These are phyloP conservation scores for Alentia gelatinosa DNA, from an alignment of 2,888 invertebrate genomes.

Conservation along the genomic window DNA sequence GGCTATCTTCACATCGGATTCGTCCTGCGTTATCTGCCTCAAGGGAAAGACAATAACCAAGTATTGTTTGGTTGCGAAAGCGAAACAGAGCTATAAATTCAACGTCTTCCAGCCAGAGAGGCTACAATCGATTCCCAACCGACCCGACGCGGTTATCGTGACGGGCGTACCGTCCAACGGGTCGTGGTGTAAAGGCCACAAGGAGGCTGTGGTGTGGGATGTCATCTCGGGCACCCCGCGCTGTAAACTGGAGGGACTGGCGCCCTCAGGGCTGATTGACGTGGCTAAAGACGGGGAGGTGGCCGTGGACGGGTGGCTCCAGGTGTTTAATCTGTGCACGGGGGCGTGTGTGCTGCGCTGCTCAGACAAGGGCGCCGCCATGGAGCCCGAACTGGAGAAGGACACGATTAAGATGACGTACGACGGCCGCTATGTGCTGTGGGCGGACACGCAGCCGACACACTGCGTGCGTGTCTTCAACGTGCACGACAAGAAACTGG, in stretches of 20 bases:
- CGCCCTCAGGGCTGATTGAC: conserved; percentile 58
- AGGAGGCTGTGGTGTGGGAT: conserved; percentile 41
- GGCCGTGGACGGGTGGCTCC: conserved; percentile 64
- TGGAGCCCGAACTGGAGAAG: background rate
- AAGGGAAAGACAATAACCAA: background rate
- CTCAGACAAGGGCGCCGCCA: background rate
- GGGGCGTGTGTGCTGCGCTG: conserved; percentile 45
- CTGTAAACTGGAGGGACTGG: conserved; percentile 14
- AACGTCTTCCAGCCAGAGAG: background rate
- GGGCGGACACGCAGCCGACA: conserved; percentile 60
- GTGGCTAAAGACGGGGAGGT: conserved; percentile 63
- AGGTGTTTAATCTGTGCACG: conserved; percentile 60
- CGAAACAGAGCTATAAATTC: background rate
- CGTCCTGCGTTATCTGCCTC: background rate
- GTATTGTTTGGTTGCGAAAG: background rate
- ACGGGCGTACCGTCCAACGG: background rate
- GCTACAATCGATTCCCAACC: conserved; percentile 31
- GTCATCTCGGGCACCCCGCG: background rate
- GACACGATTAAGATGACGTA: conserved; percentile 58
- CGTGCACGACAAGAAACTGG: conserved; percentile 6
- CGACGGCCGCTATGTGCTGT: conserved; percentile 64
- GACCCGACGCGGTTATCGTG: conserved; percentile 2
- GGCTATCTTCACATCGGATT: conserved; percentile 45
- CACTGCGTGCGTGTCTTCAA: conserved; percentile 55
- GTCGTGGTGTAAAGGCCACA: background rate